Base-by-base conservation (phyloP, 1,140 invertebrate genomes). In the Calephelis virginiensis region DNA sequence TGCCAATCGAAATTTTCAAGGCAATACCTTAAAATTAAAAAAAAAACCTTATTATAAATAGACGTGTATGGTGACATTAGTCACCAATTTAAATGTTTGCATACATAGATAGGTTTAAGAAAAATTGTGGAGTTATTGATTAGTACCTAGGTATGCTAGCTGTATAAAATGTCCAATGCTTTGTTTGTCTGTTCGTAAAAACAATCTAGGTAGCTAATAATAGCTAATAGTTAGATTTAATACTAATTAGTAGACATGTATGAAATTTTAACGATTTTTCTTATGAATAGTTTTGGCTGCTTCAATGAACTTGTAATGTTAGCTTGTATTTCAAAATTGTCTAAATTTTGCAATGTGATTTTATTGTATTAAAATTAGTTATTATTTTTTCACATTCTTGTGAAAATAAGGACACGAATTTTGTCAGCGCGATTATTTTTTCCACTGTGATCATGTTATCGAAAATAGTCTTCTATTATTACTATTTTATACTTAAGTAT, bases 61-160 rank as follows among this genome's bases (percentile, higher is more conserved):
- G 53, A 6, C 8, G 48, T 49, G 48, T 49, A 49, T 49, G 28
- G 11, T 37, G 53, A 56, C 53, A 17, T 37, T 49, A 17, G 28
- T 37, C 14, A 56, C 53, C 53, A 56, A 56, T 17, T 53, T 56
- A 28, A 56, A 12, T 28, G 11, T 56, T 17, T 12, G 17, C 37
- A 56, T 17, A 38, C 28, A 28, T 28, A 28, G 28, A 28, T 28
- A 28, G 28, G 28, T 56, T 12, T 56, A 56, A 56, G 53, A 37
- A 56, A 56, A 56, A 17, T 28, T 56, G 37, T 37, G 10, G 12
- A 56, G 11, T 56, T 50, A 40, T 64, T 13, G 48, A 53, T 47
- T 70, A 66, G 64, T 66, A n/a, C n/a, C n/a, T n/a, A 63, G 62
- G 68, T 66, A 63, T 66, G 68, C 68, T 70, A 70, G 68, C 60